phyloP scores from a whole-genome alignment of 2,113 vertebrate genomes.

The Indicator maculatus region DNA sequence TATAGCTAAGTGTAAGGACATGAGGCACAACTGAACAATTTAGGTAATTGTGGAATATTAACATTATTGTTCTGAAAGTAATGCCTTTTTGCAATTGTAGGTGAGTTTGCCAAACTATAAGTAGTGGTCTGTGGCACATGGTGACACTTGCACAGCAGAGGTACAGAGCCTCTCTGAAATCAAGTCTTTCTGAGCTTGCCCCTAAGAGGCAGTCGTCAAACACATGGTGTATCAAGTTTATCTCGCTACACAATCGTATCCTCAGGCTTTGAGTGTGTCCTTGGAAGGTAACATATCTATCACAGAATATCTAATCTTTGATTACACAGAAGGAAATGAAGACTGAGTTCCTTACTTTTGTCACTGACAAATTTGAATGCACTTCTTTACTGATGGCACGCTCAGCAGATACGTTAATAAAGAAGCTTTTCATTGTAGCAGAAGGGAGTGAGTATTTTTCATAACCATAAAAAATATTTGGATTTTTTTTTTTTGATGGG shows the following conservation, averaged over 20 bases:
- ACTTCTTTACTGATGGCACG: neutral
- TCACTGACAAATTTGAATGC: neutral
- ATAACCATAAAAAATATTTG: neutral
- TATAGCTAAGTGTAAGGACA: neutral
- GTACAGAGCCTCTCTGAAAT: neutral
- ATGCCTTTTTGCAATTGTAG: neutral
- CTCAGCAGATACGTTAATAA: neutral
- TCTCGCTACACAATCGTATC: neutral
- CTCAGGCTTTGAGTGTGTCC: neutral
- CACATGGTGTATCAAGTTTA: neutral
- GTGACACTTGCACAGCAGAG: neutral
- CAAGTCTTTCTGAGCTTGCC: neutral
- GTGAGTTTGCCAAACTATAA: neutral
- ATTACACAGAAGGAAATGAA: neutral
- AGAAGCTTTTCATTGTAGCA: neutral
- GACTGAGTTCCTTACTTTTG: neutral
- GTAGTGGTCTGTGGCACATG: neutral
- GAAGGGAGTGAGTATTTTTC: neutral
- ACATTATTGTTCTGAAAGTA: neutral
- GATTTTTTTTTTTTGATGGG: neutral
- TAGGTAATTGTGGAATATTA: neutral
- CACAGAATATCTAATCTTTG: neutral
- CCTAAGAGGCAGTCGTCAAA: neutral
- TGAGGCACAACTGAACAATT: neutral
- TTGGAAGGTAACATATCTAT: neutral